Evolutionary conservation across 2,797 vertebrate species (phyloP).

Genomic region (Kryptolebias ocellatus): DNA sequence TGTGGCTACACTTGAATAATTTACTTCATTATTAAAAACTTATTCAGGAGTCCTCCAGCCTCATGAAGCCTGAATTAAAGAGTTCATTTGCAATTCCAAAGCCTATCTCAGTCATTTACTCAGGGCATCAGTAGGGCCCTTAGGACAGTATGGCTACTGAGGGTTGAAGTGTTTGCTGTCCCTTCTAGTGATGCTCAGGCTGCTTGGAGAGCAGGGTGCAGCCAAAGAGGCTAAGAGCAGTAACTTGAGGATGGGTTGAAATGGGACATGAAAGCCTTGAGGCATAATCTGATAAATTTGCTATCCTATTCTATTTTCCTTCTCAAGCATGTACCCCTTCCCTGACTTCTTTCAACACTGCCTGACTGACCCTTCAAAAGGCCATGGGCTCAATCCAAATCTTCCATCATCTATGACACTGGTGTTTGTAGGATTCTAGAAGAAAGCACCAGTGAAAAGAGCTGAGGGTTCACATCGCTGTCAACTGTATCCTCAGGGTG

Average conservation of each 20-base stretch:
- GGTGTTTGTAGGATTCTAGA: constrained; percentile 24
- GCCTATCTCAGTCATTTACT: constrained; percentile 56
- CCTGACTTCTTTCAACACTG: neutral
- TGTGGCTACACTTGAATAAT: constrained; percentile 78
- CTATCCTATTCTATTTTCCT: constrained; percentile 20
- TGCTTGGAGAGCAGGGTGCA: neutral
- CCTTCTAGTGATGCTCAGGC: constrained; percentile 39
- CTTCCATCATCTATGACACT: constrained; percentile 38
- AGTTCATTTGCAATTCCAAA: constrained; percentile 83
- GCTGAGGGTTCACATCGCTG: constrained; percentile 49
- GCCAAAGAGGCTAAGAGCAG: constrained; percentile 2
- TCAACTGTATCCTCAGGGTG: constrained; percentile 36
- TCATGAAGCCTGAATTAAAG: constrained; percentile 81
- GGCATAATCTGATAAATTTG: constrained; percentile 22
- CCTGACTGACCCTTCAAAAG: constrained; percentile 14
- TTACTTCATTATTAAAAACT: constrained; percentile 78
- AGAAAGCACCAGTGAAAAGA: constrained; percentile 18
- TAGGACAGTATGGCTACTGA: constrained; percentile 33
- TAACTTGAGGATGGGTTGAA: constrained; percentile 29
- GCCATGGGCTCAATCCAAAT: constrained; percentile 27
- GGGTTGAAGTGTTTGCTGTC: constrained; percentile 40
- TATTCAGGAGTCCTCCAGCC: constrained; percentile 73
- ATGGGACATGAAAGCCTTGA: constrained; percentile 42
- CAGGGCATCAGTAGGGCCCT: constrained; percentile 57
- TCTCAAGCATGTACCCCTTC: neutral